These are phyloP conservation scores for Siphlonurus alternatus DNA, from an alignment of 2,888 invertebrate species.

Conservation along the genomic window DNA sequence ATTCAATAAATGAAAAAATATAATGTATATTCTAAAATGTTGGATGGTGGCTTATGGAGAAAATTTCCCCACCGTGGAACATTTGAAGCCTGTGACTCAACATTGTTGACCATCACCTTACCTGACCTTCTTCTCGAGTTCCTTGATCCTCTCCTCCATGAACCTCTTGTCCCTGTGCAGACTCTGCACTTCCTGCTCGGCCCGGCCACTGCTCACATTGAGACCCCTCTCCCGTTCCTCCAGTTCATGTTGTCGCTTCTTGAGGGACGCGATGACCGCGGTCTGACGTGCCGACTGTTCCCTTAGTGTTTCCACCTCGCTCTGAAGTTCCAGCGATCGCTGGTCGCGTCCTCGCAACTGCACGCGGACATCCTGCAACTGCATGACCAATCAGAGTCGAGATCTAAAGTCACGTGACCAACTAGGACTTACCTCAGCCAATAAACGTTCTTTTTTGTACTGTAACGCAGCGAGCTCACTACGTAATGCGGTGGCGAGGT, in stretches of 20 bases:
- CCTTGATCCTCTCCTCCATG: slow-evolving; percentile 59
- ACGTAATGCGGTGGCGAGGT: slow-evolving; percentile 55
- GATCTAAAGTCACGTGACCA: too few species aligned
- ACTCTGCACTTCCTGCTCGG: slow-evolving; percentile 54
- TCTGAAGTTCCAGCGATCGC: slow-evolving; percentile 54
- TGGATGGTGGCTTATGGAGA: too few species aligned
- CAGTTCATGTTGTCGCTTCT: slow-evolving; percentile 55
- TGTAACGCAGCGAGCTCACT: slow-evolving; percentile 72
- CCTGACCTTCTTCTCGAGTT: slow-evolving; percentile 46
- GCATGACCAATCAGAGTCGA: slow-evolving; percentile 16
- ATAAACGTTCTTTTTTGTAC: slow-evolving; percentile 65
- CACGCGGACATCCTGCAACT: slow-evolving; percentile 54
- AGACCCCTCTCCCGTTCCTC: slow-evolving; percentile 61
- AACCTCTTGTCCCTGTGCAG: slow-evolving; percentile 54
- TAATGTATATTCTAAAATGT: too few species aligned
- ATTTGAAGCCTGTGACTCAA: too few species aligned
- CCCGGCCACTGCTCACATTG: slow-evolving; percentile 40
- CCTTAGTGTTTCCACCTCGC: slow-evolving; percentile 59
- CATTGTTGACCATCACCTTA: too few species aligned
- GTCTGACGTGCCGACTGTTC: slow-evolving; percentile 72
- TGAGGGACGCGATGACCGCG: slow-evolving; percentile 59
- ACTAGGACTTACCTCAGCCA: slow-evolving; percentile 49
- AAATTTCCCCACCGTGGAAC: too few species aligned
- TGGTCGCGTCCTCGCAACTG: slow-evolving; percentile 53
- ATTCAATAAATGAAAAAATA: too few species aligned